Conservation (phyloP, 2,113 vertebrate genomes). For the Ceyx margarethae region DNA sequence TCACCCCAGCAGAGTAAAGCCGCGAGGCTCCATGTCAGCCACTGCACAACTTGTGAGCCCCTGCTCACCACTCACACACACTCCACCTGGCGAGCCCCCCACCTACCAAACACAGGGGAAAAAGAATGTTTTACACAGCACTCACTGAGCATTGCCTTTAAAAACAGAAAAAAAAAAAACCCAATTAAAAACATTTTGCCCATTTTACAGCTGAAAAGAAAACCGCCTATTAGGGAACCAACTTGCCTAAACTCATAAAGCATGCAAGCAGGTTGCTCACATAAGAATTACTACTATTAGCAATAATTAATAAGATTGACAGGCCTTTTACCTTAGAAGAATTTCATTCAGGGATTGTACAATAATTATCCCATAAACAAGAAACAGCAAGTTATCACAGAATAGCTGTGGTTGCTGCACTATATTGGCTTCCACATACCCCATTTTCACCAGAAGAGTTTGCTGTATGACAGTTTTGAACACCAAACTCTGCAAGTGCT, state of each 20-base stretch:
- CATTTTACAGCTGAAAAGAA: neutral
- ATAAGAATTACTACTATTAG: constrained; percentile 15
- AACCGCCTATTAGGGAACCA: neutral
- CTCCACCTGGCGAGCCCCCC: neutral
- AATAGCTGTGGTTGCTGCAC: neutral
- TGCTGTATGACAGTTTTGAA: neutral
- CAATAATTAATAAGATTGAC: neutral
- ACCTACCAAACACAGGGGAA: neutral
- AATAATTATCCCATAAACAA: constrained; percentile 6
- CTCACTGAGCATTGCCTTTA: neutral
- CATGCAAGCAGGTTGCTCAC: neutral
- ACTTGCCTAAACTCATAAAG: constrained; percentile 15
- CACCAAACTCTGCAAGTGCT: rapidly evolving
- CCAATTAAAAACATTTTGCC: neutral
- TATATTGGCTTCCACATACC: neutral
- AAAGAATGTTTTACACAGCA: neutral
- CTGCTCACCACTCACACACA: neutral
- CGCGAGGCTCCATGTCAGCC: neutral
- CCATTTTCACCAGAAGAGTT: neutral
- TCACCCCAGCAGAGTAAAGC: neutral
- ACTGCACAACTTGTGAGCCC: neutral
- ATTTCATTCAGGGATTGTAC: neutral
- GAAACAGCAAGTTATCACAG: constrained; percentile 24
- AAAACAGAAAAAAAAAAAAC: neutral
- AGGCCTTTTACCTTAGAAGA: neutral